phyloP scores from a whole-genome alignment of 1,140 invertebrate genomes.

The Drosophila hydei region DNA sequence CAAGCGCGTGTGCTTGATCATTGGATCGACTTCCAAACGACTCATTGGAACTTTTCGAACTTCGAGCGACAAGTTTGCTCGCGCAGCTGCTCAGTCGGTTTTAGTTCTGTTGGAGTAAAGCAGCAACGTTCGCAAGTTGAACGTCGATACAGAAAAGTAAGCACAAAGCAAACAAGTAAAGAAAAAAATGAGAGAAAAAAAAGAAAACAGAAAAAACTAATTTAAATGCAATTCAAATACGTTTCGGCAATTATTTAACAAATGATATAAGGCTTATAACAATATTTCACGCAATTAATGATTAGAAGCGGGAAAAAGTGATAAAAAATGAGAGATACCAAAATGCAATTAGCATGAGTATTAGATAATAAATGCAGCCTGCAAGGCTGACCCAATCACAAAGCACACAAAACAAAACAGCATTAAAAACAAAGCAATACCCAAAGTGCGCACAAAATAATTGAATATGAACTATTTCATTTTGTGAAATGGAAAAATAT shows the following conservation, averaged over 20 bases:
- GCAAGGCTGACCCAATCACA: not conserved
- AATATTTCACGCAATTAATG: constrained; percentile 9
- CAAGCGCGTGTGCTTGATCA: constrained; percentile 22
- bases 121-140: constrained; percentile 76
- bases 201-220: constrained; percentile 33
- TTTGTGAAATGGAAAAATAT: constrained; percentile 40
- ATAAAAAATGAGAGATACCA: constrained; percentile 39
- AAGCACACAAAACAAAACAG: constrained; percentile 19
- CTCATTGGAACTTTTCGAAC: constrained; percentile 65
- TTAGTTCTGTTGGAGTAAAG: constrained; percentile 72
- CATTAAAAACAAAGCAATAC: constrained; percentile 8
- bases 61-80: constrained; percentile 58
- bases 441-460: constrained; percentile 47
- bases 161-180: constrained; percentile 46
- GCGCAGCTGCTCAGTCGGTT: constrained; percentile 68
- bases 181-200: constrained; percentile 15
- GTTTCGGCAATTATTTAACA: not conserved
- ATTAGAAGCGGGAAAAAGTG: constrained; percentile 43
- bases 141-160: constrained; percentile 74
- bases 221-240: constrained; percentile 17
- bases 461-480: constrained; percentile 5
- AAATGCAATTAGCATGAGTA: constrained; percentile 37
- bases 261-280: not conserved
- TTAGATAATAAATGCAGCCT: constrained; percentile 67
- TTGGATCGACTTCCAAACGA: constrained; percentile 48